Percentiles rank a stretch among this genome's conserved stretches.
Conservation (phyloP, 2,888 invertebrate species). For the Leptopilina drosophilae region DNA sequence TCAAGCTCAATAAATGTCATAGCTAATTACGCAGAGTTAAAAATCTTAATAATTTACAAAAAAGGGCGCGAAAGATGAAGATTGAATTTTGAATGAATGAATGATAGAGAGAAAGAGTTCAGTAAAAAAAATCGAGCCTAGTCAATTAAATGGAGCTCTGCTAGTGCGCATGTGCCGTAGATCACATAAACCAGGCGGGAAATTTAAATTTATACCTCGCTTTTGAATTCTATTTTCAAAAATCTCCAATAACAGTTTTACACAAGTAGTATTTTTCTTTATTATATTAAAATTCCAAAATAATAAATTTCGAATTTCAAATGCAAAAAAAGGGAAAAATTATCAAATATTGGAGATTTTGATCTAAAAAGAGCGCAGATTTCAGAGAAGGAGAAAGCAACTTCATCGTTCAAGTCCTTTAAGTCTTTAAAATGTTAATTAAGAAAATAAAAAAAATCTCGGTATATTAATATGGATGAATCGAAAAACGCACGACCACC, state of each 20-base stretch:
- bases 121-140: conserved; percentile 64
- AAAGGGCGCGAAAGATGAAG: conserved; percentile 53
- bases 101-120: conserved; percentile 16
- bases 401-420: conserved; percentile 12
- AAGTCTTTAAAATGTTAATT: conserved; percentile 8
- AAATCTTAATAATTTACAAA: conserved; percentile 55
- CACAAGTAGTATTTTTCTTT: neutral
- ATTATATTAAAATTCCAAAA: neutral
- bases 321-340: neutral
- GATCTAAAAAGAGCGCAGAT: too few species aligned
- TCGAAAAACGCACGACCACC: conserved; percentile 20
- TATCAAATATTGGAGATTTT: conserved; percentile 10
- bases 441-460: conserved; percentile 9
- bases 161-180: conserved; percentile 50
- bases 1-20: conserved; percentile 74
- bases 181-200: conserved; percentile 55
- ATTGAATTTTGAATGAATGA: neutral
- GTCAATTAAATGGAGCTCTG: conserved; percentile 72
- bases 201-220: conserved; percentile 56
- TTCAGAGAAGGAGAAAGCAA: neutral
- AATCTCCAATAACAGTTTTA: conserved; percentile 18
- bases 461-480: conserved; percentile 24
- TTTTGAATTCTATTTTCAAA: conserved; percentile 51
- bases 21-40: conserved; percentile 61
- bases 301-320: too few species aligned